Conservation (phyloP, 2,888 invertebrate species). For the Lithosia quadra region DNA sequence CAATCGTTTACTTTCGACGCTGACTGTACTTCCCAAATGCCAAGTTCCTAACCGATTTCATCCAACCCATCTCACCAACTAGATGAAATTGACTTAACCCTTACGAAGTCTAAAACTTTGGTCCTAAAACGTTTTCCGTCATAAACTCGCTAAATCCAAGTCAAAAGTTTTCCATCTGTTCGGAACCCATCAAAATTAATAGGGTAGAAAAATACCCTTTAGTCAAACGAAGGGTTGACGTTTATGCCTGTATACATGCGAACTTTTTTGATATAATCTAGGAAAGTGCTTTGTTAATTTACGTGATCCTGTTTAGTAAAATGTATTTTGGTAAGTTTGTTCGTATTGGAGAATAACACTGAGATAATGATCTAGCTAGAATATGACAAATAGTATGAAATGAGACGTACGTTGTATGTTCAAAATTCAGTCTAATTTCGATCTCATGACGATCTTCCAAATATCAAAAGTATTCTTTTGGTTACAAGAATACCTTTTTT, state of each 20-base stretch:
- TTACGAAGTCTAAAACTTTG: constrained; percentile 15
- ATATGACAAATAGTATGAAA: too few relatives aligned
- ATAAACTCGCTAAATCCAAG: constrained; percentile 14
- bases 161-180: constrained; percentile 16
- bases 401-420: too few relatives aligned
- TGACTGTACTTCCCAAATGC: neutral
- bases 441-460: too few relatives aligned
- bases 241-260: constrained; percentile 46
- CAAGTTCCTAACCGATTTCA: neutral
- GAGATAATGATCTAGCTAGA: too few relatives aligned
- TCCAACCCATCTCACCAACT: neutral
- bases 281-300: constrained; percentile 43
- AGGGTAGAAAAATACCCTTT: constrained; percentile 46
- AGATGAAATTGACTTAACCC: constrained; percentile 11
- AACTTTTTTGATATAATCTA: constrained; percentile 44
- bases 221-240: constrained; percentile 22
- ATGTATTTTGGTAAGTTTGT: neutral
- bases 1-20: neutral
- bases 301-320: constrained; percentile 6
- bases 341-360: too few relatives aligned
- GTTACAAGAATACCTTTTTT: too few relatives aligned
- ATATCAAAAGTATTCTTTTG: too few relatives aligned
- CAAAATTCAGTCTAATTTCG: too few relatives aligned
- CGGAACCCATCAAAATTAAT: constrained; percentile 48
- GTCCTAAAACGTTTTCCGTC: constrained; percentile 20